Evolutionary conservation across 2,888 invertebrate genomes (phyloP).

Genomic region (Halocaridina rubra): DNA sequence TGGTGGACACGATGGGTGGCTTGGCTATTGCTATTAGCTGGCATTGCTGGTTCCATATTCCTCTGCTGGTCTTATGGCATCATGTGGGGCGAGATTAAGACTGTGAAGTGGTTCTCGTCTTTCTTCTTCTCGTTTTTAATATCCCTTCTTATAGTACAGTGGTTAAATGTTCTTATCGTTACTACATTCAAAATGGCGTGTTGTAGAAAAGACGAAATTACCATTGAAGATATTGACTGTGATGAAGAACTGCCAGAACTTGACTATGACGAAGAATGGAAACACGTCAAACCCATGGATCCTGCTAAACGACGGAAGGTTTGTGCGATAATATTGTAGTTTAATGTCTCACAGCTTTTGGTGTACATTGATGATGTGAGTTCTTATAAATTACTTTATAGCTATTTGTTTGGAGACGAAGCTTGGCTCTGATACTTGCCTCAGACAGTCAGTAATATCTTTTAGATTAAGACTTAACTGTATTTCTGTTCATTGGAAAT

Average conservation of each 20-base stretch:
- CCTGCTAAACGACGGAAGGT: slow-evolving; percentile 17
- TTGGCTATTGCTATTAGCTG: slow-evolving; percentile 69
- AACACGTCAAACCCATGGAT: slow-evolving; percentile 64
- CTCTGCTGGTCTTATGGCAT: slow-evolving; percentile 71
- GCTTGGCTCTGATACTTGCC: too few species aligned
- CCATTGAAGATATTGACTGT: slow-evolving; percentile 67
- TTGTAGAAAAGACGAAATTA: slow-evolving; percentile 66
- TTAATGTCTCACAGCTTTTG: not conserved
- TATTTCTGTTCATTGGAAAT: too few species aligned
- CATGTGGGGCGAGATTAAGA: slow-evolving; percentile 70
- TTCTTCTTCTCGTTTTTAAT: slow-evolving; percentile 70
- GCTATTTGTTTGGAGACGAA: too few species aligned
- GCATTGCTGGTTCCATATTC: slow-evolving; percentile 67
- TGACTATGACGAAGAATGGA: slow-evolving; percentile 68
- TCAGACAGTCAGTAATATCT: too few species aligned
- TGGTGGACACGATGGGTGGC: slow-evolving; percentile 67
- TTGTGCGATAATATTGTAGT: not conserved
- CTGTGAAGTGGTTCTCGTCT: slow-evolving; percentile 71
- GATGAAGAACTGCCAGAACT: slow-evolving; percentile 67
- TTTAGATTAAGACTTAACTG: too few species aligned
- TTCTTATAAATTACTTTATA: too few species aligned
- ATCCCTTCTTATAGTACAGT: slow-evolving; percentile 71
- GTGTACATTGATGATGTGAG: not conserved
- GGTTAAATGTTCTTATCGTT: slow-evolving; percentile 68
- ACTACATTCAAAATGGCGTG: slow-evolving; percentile 65